Conservation (phyloP, 2,113 vertebrate genomes). For the Campylomormyrus tamandua region DNA sequence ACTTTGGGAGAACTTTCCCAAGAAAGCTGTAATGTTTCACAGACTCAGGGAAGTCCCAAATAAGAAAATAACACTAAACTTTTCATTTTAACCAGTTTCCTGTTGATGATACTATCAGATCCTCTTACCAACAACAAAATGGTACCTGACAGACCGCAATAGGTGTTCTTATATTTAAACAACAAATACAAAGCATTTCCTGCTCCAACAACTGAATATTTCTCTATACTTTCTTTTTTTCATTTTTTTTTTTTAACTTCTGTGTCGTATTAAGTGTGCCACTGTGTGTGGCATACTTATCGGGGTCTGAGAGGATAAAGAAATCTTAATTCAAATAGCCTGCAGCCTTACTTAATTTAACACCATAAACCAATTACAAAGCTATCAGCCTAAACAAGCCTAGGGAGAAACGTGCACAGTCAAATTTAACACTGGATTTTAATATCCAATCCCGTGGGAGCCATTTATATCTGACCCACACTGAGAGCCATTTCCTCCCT, state of each 20-base stretch:
- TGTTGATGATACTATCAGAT: not conserved
- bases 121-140: not conserved
- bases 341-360: conserved; percentile 33
- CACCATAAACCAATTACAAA: conserved; percentile 44
- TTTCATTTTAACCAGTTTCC: not conserved
- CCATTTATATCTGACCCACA: conserved; percentile 21
- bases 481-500: not conserved
- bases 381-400: conserved; percentile 35
- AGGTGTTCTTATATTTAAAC: not conserved
- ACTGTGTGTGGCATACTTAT: conserved; percentile 29
- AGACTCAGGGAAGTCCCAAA: not conserved
- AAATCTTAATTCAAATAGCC: conserved; percentile 36
- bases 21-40: not conserved
- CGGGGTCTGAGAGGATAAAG: conserved; percentile 33
- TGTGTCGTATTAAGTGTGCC: conserved; percentile 11
- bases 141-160: not conserved
- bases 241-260: not conserved
- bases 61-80: not conserved
- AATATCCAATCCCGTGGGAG: conserved; percentile 12
- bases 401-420: conserved; percentile 22
- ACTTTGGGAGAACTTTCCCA: not conserved
- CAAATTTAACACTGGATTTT: conserved; percentile 30
- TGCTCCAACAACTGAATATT: not conserved
- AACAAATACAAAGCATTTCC: not conserved
- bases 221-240: not conserved